These are phyloP conservation scores for Bactericera cockerelli DNA, from an alignment of 1,140 invertebrate species.

Conservation along the genomic window DNA sequence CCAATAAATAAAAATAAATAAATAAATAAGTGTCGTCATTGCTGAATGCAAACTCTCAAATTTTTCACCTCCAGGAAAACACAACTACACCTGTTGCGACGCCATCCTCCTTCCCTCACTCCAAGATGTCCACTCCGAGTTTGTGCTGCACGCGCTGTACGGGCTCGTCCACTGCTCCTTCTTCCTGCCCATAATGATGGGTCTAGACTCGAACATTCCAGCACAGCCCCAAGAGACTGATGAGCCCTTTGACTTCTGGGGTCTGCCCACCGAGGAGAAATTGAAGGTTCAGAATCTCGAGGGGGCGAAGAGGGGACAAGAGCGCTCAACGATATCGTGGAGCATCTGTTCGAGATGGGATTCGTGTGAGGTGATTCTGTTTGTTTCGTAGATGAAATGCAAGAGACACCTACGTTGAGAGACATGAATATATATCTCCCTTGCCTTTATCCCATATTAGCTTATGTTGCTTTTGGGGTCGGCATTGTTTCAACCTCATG, in stretches of 20 bases:
- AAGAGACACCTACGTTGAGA: too few species aligned
- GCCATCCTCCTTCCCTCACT: slow-evolving; percentile 16
- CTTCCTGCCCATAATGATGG: slow-evolving; percentile 22
- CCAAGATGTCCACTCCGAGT: slow-evolving; percentile 25
- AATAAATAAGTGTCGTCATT: too few species aligned
- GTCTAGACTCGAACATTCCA: slow-evolving; percentile 4
- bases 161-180: slow-evolving; percentile 25
- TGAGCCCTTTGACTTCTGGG: neutral
- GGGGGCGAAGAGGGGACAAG: slow-evolving; percentile 6
- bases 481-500: too few species aligned
- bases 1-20: too few species aligned
- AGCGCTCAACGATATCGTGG: neutral
- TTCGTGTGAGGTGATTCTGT: slow-evolving; percentile 8
- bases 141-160: slow-evolving; percentile 23
- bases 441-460: too few species aligned
- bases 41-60: too few species aligned
- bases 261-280: neutral
- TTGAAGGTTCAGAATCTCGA: neutral
- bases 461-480: too few species aligned
- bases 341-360: slow-evolving; percentile 10
- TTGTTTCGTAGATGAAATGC: too few species aligned
- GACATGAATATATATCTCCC: too few species aligned
- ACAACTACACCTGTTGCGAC: too few species aligned
- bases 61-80: too few species aligned
- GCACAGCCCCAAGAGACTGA: neutral